A percentile compares a stretch with the other conserved stretches of the same genome.
These are phyloP conservation scores for Trypoxylus dichotomus DNA, from an alignment of 1,140 invertebrate genomes.

Conservation along the genomic window DNA sequence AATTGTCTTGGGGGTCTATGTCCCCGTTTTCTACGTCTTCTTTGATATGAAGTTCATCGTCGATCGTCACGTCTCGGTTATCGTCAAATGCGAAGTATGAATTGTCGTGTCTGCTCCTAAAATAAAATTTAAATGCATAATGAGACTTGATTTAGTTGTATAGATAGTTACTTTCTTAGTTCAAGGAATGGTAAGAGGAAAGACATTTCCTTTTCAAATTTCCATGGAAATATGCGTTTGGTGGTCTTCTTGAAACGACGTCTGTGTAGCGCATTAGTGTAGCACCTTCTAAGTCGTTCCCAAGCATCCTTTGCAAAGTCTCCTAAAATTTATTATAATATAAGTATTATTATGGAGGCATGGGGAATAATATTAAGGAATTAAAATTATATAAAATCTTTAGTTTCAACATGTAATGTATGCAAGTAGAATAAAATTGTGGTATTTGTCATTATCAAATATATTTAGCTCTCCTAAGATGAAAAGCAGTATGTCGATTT, in stretches of 20 bases:
- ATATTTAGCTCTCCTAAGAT: no score
- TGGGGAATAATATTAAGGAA: no score
- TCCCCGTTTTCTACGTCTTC: conserved; percentile 7
- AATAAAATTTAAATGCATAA: neutral
- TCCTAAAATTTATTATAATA: no score
- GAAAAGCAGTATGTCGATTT: no score
- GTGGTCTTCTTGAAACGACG: neutral
- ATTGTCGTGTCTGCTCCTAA: neutral
- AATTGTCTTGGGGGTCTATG: neutral
- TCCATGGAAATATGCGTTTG: conserved; percentile 9
- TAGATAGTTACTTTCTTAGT: neutral
- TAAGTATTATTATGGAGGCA: no score
- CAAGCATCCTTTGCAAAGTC: conserved; percentile 9
- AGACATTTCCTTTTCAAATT: conserved; percentile 12
- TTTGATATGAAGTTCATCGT: neutral
- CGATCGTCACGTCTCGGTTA: neutral
- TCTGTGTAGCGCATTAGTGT: neutral
- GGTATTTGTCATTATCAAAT: no score
- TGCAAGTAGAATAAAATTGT: no score
- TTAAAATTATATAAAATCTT: no score
- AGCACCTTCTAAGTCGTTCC: conserved; percentile 15
- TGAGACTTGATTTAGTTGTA: neutral
- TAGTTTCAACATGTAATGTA: no score
- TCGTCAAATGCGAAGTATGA: neutral
- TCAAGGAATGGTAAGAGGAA: conserved; percentile 13